These are phyloP conservation scores for Lepus europaeus DNA, from an alignment of 2,113 vertebrate genomes.

Conservation along the genomic window DNA sequence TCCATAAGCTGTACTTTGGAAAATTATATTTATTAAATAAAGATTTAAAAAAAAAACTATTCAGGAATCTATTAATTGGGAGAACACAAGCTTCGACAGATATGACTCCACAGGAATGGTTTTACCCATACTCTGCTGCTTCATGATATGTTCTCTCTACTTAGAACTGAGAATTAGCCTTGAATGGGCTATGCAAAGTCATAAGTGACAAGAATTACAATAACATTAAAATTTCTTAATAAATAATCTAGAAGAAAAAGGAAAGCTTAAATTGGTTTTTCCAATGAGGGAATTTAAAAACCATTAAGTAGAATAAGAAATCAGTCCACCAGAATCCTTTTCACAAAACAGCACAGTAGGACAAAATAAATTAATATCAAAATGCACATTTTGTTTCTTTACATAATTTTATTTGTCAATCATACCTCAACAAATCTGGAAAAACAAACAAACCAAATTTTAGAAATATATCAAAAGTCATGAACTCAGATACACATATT, in stretches of 20 bases:
- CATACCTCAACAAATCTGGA: not conserved
- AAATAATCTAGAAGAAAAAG: not conserved
- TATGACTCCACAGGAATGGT: not conserved
- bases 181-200: not conserved
- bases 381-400: not conserved
- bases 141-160: not conserved
- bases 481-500: not conserved
- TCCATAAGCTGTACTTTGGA: too few species aligned
- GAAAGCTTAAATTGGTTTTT: not conserved
- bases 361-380: not conserved
- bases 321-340: not conserved
- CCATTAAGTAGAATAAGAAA: not conserved
- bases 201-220: not conserved
- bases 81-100: not conserved
- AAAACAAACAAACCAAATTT: not conserved
- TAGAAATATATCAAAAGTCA: too few species aligned
- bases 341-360: not conserved
- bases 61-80: not conserved
- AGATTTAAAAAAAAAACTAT: not conserved
- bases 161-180: not conserved
- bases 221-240: not conserved
- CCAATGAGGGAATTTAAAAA: not conserved
- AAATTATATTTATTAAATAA: too few species aligned
- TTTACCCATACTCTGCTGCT: not conserved
- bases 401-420: not conserved